Conservation (phyloP, 2,797 vertebrate genomes). For the Sitta carolinensis region DNA sequence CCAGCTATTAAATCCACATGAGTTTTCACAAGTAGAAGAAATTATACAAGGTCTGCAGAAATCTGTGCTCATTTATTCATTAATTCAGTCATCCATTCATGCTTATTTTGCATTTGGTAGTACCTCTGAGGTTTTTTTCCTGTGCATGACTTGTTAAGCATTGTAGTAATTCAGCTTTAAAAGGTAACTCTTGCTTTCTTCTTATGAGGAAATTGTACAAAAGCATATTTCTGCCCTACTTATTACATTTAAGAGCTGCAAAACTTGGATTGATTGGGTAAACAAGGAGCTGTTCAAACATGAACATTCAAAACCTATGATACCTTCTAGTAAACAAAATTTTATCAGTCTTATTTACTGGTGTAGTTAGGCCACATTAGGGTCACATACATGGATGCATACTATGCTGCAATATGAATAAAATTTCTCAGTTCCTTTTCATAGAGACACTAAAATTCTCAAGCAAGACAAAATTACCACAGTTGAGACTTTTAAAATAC, state of each 20-base stretch:
- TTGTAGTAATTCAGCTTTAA: neutral
- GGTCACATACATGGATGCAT: neutral
- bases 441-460: neutral
- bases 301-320: neutral
- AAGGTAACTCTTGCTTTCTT: neutral
- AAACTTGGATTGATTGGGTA: neutral
- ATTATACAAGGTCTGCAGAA: neutral
- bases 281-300: neutral
- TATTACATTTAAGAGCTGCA: neutral
- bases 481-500: neutral
- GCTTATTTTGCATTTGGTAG: neutral
- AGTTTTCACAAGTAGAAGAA: neutral
- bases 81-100: neutral
- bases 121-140: neutral
- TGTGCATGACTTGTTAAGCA: neutral
- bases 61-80: neutral
- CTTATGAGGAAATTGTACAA: neutral
- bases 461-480: neutral
- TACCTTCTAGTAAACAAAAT: neutral
- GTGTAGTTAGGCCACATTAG: neutral
- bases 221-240: neutral
- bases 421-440: neutral
- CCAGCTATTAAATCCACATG: neutral
- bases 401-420: neutral
- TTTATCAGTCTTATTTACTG: neutral